These are phyloP conservation scores for Drosophila anomelani DNA, from an alignment of 2,888 invertebrate genomes.

Conservation along the genomic window DNA sequence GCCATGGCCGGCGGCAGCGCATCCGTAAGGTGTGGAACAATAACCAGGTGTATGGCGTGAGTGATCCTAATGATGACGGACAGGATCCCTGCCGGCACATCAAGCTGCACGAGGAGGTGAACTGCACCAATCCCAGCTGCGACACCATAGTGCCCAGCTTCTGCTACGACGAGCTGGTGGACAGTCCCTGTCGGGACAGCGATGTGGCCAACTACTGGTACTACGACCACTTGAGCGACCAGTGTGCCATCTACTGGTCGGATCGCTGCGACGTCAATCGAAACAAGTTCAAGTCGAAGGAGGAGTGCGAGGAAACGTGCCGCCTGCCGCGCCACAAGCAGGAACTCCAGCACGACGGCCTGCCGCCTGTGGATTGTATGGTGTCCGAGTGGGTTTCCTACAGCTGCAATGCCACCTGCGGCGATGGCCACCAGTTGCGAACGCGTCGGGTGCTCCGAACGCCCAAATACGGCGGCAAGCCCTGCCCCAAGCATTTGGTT, in stretches of 20 bases:
- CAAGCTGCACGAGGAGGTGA: slow-evolving; percentile 80
- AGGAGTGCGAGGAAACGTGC: slow-evolving; percentile 89
- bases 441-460: slow-evolving; percentile 85
- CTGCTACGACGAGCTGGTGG: slow-evolving; percentile 84
- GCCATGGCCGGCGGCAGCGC: slow-evolving; percentile 88
- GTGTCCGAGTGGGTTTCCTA: slow-evolving; percentile 86
- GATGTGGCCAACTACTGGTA: slow-evolving; percentile 93
- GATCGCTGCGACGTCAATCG: slow-evolving; percentile 94
- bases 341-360: slow-evolving; percentile 69
- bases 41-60: slow-evolving; percentile 78
- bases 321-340: slow-evolving; percentile 78
- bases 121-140: slow-evolving; percentile 81
- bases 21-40: slow-evolving; percentile 82
- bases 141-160: slow-evolving; percentile 77
- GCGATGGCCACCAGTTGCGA: slow-evolving; percentile 85
- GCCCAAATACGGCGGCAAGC: slow-evolving; percentile 85
- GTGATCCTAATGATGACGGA: slow-evolving; percentile 66
- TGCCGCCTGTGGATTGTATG: slow-evolving; percentile 84
- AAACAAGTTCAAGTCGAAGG: slow-evolving; percentile 92
- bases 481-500: slow-evolving; percentile 85
- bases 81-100: slow-evolving; percentile 82
- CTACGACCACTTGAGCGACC: slow-evolving; percentile 89
- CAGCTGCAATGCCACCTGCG: slow-evolving; percentile 85
- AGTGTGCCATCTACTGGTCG: slow-evolving; percentile 94
- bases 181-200: slow-evolving; percentile 91